phyloP scores from a whole-genome alignment of 1,140 invertebrate species.

The Magallana gigas region DNA sequence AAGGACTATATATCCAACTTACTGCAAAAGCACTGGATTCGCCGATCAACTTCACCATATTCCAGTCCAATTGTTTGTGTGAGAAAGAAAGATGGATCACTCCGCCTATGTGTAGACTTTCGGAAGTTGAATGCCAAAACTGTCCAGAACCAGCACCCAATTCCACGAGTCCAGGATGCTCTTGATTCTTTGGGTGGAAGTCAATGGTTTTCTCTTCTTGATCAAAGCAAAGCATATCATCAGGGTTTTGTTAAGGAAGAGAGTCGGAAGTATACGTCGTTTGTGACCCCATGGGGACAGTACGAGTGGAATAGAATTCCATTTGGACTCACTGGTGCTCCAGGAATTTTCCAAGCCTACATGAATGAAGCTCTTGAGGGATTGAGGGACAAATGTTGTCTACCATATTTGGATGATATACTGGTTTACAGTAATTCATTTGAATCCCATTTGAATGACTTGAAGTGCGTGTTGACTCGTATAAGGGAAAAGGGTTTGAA shows the following conservation, averaged over 20 bases:
- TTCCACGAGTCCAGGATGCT: too few relatives aligned
- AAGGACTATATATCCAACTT: constrained; percentile 40
- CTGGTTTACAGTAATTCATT: constrained; percentile 48
- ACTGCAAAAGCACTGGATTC: too few relatives aligned
- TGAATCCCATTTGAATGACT: constrained; percentile 57
- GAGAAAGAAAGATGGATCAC: too few relatives aligned
- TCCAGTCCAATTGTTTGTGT: constrained; percentile 56
- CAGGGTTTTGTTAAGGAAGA: constrained; percentile 42
- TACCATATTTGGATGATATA: constrained; percentile 60
- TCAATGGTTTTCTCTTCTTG: too few relatives aligned
- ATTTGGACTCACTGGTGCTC: constrained; percentile 35
- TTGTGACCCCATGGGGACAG: constrained; percentile 52
- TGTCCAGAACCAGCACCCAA: too few relatives aligned
- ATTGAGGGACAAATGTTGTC: constrained; percentile 47
- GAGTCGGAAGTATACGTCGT: constrained; percentile 57
- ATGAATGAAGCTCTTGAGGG: constrained; percentile 56
- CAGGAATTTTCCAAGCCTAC: constrained; percentile 56
- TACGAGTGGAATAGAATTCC: constrained; percentile 60
- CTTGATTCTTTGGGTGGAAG: too few relatives aligned
- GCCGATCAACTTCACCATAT: constrained; percentile 37
- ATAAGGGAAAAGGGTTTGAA: constrained; percentile 64
- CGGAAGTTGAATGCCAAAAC: too few relatives aligned
- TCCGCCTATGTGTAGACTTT: too few relatives aligned
- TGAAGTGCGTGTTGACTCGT: constrained; percentile 51
- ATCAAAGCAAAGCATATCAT: too few relatives aligned